Percentiles rank a stretch among this genome's conserved stretches.
Evolutionary conservation across 2,113 vertebrate species (phyloP).

Genomic region (Pholis gunnellus): DNA sequence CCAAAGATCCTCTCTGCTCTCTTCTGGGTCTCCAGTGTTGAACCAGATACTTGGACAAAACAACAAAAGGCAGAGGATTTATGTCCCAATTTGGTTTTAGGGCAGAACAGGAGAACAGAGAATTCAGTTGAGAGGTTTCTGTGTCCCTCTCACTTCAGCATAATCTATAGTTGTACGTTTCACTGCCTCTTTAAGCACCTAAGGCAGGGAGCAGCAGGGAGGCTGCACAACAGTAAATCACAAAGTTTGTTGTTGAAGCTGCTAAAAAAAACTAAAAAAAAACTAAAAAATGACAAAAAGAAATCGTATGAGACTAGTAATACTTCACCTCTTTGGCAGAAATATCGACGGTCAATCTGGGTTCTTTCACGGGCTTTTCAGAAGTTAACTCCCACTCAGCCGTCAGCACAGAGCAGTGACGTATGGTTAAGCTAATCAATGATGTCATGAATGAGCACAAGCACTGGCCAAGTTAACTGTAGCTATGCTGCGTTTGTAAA

Average conservation of each 20-base stretch:
- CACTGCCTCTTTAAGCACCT: constrained; percentile 20
- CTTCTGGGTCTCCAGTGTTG: constrained; percentile 19
- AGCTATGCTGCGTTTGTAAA: neutral
- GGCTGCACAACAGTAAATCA: neutral
- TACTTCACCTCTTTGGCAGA: too few species aligned
- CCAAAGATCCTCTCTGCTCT: constrained; percentile 11
- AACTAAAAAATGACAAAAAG: neutral
- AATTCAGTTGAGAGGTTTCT: constrained; percentile 25
- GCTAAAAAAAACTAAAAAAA: neutral
- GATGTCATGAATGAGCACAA: neutral
- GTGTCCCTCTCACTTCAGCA: constrained; percentile 19
- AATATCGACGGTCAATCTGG: neutral
- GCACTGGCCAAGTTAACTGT: neutral
- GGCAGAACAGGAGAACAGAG: constrained; percentile 48
- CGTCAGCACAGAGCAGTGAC: neutral
- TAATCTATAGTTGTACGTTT: constrained; percentile 31
- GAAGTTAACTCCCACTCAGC: neutral
- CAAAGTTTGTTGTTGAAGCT: neutral
- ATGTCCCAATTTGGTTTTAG: constrained; percentile 63
- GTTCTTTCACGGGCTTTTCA: neutral
- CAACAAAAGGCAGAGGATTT: constrained; percentile 59
- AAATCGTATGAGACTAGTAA: neutral
- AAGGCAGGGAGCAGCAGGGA: constrained; percentile 7
- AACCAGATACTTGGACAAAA: constrained; percentile 44
- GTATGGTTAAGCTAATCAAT: neutral